A percentile compares a stretch with the other conserved stretches of the same genome.
phyloP scores from a whole-genome alignment of 1,140 invertebrate genomes.

The Lepeophtheirus salmonis region DNA sequence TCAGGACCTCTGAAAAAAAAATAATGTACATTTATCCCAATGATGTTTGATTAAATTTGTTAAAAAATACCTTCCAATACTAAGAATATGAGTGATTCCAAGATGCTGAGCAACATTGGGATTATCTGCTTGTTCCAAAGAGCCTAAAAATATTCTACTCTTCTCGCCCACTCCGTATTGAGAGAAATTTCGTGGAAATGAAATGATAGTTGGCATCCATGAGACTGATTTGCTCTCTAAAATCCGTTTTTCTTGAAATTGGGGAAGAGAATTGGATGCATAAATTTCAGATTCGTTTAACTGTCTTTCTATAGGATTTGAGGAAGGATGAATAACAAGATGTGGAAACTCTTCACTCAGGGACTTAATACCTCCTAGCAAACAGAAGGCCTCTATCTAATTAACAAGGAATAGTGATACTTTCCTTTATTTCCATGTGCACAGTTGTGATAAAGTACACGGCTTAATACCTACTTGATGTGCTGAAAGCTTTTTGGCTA shows the following conservation, averaged over 20 bases:
- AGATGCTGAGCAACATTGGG: not conserved
- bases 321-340: not conserved
- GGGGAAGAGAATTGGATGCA: not conserved
- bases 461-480: too few relatives aligned
- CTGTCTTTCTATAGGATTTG: not conserved
- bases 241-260: not conserved
- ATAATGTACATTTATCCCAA: not conserved
- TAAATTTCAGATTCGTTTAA: not conserved
- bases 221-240: not conserved
- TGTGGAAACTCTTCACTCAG: not conserved
- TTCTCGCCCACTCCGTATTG: not conserved
- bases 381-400: not conserved
- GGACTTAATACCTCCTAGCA: not conserved
- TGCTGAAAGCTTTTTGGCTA: too few relatives aligned
- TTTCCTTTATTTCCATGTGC: too few relatives aligned
- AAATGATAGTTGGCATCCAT: not conserved
- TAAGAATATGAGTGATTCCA: not conserved
- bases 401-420: too few relatives aligned
- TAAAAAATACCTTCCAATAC: not conserved
- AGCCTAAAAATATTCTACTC: not conserved
- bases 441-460: too few relatives aligned
- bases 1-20: not conserved
- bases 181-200: not conserved
- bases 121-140: not conserved
- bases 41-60: not conserved